phyloP scores from a whole-genome alignment of 2,888 invertebrate genomes.

The Invenusta paracnida region DNA sequence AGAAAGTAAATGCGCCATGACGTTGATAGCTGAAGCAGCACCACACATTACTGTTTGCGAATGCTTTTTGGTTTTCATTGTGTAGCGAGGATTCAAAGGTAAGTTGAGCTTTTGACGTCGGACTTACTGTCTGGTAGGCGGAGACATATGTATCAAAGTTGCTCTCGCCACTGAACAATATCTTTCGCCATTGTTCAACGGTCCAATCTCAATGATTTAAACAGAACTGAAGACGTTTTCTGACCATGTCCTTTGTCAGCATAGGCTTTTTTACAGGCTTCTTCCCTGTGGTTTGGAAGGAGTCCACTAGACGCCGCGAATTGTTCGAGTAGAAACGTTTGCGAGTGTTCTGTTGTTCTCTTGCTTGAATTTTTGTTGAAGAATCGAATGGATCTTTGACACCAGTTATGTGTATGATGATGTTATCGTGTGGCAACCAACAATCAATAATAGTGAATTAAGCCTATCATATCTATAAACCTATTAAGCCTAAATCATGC shows the following conservation, averaged over 20 bases:
- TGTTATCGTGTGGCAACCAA: not conserved
- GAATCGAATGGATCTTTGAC: not conserved
- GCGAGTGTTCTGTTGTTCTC: not conserved
- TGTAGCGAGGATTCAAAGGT: not conserved
- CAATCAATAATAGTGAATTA: not conserved
- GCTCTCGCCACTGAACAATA: not conserved
- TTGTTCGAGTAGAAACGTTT: conserved; percentile 15
- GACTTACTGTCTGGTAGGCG: not conserved
- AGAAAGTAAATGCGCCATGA: not conserved
- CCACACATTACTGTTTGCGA: not conserved
- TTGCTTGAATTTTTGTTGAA: not conserved
- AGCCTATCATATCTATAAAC: not conserved
- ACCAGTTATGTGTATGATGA: not conserved
- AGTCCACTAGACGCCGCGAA: conserved; percentile 3
- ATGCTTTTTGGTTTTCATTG: not conserved
- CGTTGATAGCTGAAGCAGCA: not conserved
- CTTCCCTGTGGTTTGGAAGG: not conserved
- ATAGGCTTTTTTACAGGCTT: conserved; percentile 1
- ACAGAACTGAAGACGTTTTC: not conserved
- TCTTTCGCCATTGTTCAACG: not conserved
- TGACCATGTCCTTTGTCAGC: not conserved
- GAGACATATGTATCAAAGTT: not conserved
- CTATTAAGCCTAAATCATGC: not conserved
- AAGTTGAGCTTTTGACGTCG: not conserved
- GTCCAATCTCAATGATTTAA: not conserved